Evolutionary conservation across 2,113 vertebrate species (phyloP).

Genomic region (Callocephalon fimbriatum): DNA sequence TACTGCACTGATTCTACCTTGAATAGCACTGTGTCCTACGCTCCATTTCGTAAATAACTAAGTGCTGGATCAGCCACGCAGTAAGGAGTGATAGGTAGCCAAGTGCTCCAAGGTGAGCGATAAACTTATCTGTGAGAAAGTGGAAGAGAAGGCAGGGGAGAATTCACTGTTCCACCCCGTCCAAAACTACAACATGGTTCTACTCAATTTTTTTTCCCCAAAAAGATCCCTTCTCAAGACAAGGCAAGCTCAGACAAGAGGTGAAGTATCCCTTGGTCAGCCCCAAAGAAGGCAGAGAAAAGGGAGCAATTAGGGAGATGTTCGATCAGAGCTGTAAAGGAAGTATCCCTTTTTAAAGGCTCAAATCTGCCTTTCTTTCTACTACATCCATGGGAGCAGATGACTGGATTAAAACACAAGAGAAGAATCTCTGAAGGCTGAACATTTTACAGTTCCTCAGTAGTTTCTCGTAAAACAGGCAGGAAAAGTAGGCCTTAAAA

Average conservation of each 20-base stretch:
- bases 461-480: background rate
- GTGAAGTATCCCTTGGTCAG: background rate
- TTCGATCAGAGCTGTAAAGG: background rate
- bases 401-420: background rate
- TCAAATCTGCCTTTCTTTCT: background rate
- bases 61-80: background rate
- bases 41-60: background rate
- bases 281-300: background rate
- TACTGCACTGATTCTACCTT: background rate
- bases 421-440: background rate
- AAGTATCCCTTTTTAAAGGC: background rate
- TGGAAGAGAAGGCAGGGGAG: background rate
- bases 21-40: background rate
- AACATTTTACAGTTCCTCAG: background rate
- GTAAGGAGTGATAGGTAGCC: background rate
- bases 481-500: background rate
- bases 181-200: rapidly evolving
- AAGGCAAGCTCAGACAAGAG: background rate
- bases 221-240: rapidly evolving
- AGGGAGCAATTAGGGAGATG: background rate
- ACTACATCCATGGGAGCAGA: background rate
- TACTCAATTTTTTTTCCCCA: background rate
- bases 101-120: background rate
- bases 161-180: background rate
- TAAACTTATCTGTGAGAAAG: background rate